Conservation (phyloP, 2,797 vertebrate genomes). For the Schizothorax lantsangensis region DNA sequence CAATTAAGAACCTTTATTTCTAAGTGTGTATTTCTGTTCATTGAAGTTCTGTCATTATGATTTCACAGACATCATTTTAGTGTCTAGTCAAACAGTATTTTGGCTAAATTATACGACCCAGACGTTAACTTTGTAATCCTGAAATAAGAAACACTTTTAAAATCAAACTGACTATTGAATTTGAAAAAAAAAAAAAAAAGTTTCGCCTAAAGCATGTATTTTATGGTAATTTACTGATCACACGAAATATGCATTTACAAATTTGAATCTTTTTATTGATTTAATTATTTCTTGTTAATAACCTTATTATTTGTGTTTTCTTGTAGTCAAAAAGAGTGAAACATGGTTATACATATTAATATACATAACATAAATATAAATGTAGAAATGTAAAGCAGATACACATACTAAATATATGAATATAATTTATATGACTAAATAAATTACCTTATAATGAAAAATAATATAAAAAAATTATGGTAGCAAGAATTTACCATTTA, state of each 20-base stretch:
- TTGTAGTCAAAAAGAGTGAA: background rate
- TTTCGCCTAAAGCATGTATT: background rate
- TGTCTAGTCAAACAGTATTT: background rate
- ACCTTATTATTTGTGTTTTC: background rate
- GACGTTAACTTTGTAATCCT: background rate
- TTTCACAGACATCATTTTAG: background rate
- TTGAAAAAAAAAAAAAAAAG: too few species aligned
- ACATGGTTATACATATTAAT: background rate
- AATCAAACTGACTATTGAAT: background rate
- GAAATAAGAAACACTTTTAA: background rate
- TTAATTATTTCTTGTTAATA: background rate
- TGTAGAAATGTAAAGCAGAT: background rate
- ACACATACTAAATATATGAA: background rate
- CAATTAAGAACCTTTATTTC: background rate
- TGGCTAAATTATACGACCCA: background rate
- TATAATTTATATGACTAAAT: background rate
- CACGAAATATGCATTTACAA: background rate
- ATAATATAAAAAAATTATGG: background rate
- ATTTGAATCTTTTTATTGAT: background rate
- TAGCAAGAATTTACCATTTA: background rate
- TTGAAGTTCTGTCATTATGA: background rate
- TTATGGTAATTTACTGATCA: background rate
- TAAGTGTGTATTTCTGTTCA: background rate
- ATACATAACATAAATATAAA: background rate
- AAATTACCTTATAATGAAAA: background rate